Base-by-base conservation (phyloP, 2,888 invertebrate species). In the Caenorhabditis afra region DNA sequence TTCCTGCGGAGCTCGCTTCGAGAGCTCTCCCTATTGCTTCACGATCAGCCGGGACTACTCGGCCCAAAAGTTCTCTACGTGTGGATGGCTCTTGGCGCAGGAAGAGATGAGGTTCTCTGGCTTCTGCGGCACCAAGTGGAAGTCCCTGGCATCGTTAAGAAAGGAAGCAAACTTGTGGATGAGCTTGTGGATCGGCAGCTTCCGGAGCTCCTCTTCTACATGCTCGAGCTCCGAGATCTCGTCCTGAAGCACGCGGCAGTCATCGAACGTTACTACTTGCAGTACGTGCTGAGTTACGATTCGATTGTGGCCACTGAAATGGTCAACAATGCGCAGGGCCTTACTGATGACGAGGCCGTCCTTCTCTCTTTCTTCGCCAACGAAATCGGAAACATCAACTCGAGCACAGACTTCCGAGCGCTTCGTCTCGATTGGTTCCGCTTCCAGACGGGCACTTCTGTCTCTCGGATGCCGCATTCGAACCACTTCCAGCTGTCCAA, bases 371-470 rank as follows among this genome's bases (percentile, higher is more conserved):
- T 83, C 35, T 87, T 87, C 49, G 80, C 84, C 10, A 75, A 77
- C 29, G 68, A 81, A 11, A 78, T 85, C 12, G 67, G 81, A 5
- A 82, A 81, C 39, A 84, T 88, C n/a, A 83, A 83, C 57, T 85
- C 87, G 23, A 83, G 82, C 16, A 83, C 75, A 92, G 97, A 99
- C 92, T 96, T 99, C 90, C 93, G 96, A 83, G 96, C 96, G 29
- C 94, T 98, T 87, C 93, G 99, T 35, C 91, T 98, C 76, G 99
- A 99, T 91, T 99, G 99, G 99, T 96, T 96, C 90, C 93, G 99
- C 83, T 92, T 99, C 59, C 98, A 98, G 92, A 95, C 97, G 0
- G 95, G 94, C 90, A 95, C 96, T 90, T 96, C 96, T 74, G 94
- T 95, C 50, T 93, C 93, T 14, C 95, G 95, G 91, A n/a, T n/a